Base-by-base conservation (phyloP, 2,113 vertebrate species). In the Oreochromis tanganicae region DNA sequence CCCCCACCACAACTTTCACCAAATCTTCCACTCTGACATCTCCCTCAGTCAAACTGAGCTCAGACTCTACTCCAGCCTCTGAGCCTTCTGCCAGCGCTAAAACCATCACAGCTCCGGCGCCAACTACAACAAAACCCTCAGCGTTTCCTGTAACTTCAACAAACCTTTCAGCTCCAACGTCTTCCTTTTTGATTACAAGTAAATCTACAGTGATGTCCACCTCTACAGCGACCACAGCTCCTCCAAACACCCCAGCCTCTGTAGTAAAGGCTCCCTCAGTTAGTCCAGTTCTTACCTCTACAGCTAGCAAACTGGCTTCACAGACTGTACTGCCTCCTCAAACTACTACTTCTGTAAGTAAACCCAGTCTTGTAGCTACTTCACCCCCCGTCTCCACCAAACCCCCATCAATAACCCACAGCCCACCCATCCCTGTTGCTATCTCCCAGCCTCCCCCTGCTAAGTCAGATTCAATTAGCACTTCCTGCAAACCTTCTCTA, bases 11-110 rank as follows among this genome's bases (percentile, higher is more conserved):
- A 19, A 88, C 92, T 16, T 63, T 91, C 24, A 81, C 91, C 86
- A 95, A 94, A 93, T 85, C 94, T 48, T 92, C 87, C 66, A 88
- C 92, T 85, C 81, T 92, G 48, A 90, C 87, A 5, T 88, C 90
- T 61, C 24, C 68, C 2, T 89, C 93, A 24, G 54, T 91, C 46
- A 93, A 92, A 86, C 11, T 88, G 75, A 91, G 85, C 71, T 88
- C 89, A 5, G 87, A 88, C 82, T 88, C 79, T 8, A 43, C 86
- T 80, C 32, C 85, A 12, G 24, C 82, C 68, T 36, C 81, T n/a
- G 80, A 89, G 50, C 21, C 80, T 24, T 68, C 55, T 36, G 73
- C 81, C 43, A 89, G 66, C 48, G 66, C 79, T 21, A 82, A 71
- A 57, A 80, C 79, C 17, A 89, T 86, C 87, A 81, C 84, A 38